These are phyloP conservation scores for Latrodectus geometricus DNA, from an alignment of 1,140 invertebrate genomes.

Conservation along the genomic window DNA sequence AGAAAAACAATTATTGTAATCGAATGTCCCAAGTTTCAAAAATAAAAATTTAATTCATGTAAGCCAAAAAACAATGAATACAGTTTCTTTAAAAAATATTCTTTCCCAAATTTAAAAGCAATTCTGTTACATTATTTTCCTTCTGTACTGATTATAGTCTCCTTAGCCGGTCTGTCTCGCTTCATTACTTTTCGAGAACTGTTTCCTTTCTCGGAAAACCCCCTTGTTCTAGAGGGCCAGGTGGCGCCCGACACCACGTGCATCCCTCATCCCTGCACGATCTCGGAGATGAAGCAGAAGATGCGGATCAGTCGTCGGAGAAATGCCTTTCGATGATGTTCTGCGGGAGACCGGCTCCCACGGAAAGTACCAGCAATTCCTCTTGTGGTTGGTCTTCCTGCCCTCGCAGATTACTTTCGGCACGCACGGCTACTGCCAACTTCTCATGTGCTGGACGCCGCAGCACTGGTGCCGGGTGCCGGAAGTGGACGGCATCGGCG, in stretches of 20 bases:
- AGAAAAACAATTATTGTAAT: too few relatives aligned
- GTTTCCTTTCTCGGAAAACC: neutral
- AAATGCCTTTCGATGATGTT: conserved; percentile 85
- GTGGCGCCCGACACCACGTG: conserved; percentile 44
- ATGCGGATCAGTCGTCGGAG: conserved; percentile 27
- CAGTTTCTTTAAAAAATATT: too few relatives aligned
- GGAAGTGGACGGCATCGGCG: conserved; percentile 4
- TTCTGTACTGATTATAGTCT: too few relatives aligned
- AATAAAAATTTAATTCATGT: too few relatives aligned
- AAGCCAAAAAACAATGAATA: too few relatives aligned
- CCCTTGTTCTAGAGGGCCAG: neutral
- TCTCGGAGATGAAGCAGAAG: neutral
- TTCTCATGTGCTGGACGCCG: conserved; percentile 80
- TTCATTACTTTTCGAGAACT: too few relatives aligned
- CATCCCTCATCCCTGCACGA: neutral
- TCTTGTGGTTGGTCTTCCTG: conserved; percentile 86
- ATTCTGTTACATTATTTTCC: too few relatives aligned
- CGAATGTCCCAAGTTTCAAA: too few relatives aligned
- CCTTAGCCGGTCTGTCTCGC: too few relatives aligned
- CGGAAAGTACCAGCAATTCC: conserved; percentile 86
- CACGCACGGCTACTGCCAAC: conserved; percentile 90
- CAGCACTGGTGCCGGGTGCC: conserved; percentile 76
- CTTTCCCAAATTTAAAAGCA: too few relatives aligned
- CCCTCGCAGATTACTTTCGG: conserved; percentile 89
- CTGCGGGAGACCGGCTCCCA: conserved; percentile 87